These are phyloP conservation scores for Atractosteus spatula DNA, from an alignment of 2,113 vertebrate genomes.

Conservation along the genomic window DNA sequence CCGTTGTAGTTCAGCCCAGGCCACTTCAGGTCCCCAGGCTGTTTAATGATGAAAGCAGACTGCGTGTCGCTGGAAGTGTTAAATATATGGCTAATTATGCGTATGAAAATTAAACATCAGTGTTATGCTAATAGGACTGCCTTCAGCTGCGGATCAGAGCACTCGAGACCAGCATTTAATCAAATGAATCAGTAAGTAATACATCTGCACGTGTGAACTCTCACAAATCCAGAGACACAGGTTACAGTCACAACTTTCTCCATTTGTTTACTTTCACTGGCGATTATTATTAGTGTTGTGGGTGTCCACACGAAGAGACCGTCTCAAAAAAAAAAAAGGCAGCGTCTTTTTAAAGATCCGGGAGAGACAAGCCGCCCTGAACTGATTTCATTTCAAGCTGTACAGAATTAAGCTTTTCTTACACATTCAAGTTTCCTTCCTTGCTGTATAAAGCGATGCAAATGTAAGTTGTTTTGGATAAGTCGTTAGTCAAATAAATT, in stretches of 20 bases:
- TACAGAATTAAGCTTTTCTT: too few relatives aligned
- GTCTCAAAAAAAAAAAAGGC: too few relatives aligned
- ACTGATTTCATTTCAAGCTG: too few relatives aligned
- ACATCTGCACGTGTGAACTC: slow-evolving; percentile 82
- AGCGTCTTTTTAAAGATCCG: too few relatives aligned
- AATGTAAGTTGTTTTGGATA: too few relatives aligned
- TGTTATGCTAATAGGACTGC: slow-evolving; percentile 95
- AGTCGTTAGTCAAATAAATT: too few relatives aligned
- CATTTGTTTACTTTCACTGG: neutral
- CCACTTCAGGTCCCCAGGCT: slow-evolving; percentile 61
- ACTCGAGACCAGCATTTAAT: slow-evolving; percentile 93
- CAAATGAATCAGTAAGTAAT: slow-evolving; percentile 86
- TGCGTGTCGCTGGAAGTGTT: slow-evolving; percentile 87
- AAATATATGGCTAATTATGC: slow-evolving; percentile 99
- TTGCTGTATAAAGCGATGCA: too few relatives aligned
- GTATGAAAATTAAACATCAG: slow-evolving; percentile 98
- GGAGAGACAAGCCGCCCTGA: too few relatives aligned
- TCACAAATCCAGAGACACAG: slow-evolving; percentile 56
- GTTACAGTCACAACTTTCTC: neutral
- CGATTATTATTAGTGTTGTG: neutral
- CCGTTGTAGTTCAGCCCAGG: slow-evolving; percentile 30
- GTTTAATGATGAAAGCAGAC: slow-evolving; percentile 77
- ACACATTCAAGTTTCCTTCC: too few relatives aligned
- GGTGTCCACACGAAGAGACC: too few relatives aligned
- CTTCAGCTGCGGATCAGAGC: slow-evolving; percentile 87